Percentiles rank a stretch among this genome's conserved stretches.
These are phyloP conservation scores for Thomomys bottae DNA, from an alignment of 2,113 vertebrate genomes.

Conservation along the genomic window DNA sequence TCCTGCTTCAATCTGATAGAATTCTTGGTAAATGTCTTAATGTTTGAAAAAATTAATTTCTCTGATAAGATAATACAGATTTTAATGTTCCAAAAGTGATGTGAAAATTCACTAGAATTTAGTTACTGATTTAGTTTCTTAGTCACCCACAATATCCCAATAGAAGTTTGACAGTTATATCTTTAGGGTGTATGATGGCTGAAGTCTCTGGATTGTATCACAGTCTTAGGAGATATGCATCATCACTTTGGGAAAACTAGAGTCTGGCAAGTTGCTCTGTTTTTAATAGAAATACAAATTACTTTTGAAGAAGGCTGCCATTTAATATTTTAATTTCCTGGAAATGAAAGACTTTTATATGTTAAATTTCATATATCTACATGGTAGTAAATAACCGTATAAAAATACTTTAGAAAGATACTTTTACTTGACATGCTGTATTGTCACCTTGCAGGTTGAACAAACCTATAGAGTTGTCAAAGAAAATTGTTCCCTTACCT, in stretches of 20 bases:
- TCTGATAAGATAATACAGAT: slow-evolving; percentile 76
- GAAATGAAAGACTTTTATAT: slow-evolving; percentile 81
- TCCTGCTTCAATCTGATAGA: too few relatives aligned
- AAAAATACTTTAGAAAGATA: slow-evolving; percentile 66
- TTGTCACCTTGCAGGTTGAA: slow-evolving; percentile 63
- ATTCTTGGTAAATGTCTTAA: slow-evolving; percentile 82
- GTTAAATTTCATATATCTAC: slow-evolving; percentile 79
- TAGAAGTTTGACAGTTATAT: slow-evolving; percentile 81
- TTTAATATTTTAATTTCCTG: slow-evolving; percentile 78
- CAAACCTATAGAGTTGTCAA: slow-evolving; percentile 63
- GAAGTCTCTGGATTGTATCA: slow-evolving; percentile 77
- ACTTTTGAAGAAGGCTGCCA: slow-evolving; percentile 76
- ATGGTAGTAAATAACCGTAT: slow-evolving; percentile 69
- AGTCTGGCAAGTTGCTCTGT: slow-evolving; percentile 66
- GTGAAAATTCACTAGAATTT: slow-evolving; percentile 73
- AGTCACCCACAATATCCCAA: slow-evolving; percentile 62
- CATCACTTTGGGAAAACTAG: slow-evolving; percentile 80
- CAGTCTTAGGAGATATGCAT: slow-evolving; percentile 78
- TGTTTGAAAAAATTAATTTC: slow-evolving; percentile 82
- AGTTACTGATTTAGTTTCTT: slow-evolving; percentile 61
- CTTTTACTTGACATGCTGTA: slow-evolving; percentile 68
- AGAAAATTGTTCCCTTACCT: slow-evolving; percentile 61
- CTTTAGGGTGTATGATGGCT: slow-evolving; percentile 81
- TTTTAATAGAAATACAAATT: slow-evolving; percentile 77
- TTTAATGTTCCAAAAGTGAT: slow-evolving; percentile 83